These are phyloP conservation scores for Elachura formosa DNA, from an alignment of 2,113 vertebrate genomes.

Conservation along the genomic window DNA sequence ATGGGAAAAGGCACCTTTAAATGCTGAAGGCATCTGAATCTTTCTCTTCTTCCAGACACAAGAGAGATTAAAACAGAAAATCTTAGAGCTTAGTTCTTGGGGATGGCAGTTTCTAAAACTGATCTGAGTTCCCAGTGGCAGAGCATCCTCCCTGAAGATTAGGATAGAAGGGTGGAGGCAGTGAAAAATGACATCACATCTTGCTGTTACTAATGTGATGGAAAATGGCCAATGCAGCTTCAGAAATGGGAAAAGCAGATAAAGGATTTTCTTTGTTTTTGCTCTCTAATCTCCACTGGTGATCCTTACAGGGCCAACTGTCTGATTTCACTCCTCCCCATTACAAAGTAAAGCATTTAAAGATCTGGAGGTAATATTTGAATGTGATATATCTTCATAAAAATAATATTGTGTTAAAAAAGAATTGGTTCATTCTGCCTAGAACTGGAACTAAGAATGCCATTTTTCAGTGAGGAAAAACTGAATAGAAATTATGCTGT, in stretches of 20 bases:
- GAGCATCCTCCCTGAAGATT: background rate
- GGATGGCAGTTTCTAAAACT: background rate
- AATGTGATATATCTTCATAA: background rate
- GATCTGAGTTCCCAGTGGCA: background rate
- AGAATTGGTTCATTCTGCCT: background rate
- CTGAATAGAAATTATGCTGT: background rate
- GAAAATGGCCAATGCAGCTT: background rate
- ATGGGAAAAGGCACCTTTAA: background rate
- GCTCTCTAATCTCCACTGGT: background rate
- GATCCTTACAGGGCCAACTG: background rate
- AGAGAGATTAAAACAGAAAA: background rate
- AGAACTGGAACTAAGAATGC: background rate
- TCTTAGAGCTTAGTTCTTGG: background rate
- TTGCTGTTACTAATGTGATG: background rate
- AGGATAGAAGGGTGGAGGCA: background rate
- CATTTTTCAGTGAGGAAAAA: background rate
- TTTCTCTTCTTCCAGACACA: background rate
- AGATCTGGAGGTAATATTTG: background rate
- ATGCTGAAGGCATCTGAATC: background rate
- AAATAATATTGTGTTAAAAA: background rate
- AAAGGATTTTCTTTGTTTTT: background rate
- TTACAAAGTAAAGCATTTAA: background rate
- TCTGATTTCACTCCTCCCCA: background rate
- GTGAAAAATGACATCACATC: background rate
- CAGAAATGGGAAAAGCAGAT: slow-evolving; percentile 7